These are phyloP conservation scores for Chaetodon trifascialis DNA, from an alignment of 2,113 vertebrate species.

Conservation along the genomic window DNA sequence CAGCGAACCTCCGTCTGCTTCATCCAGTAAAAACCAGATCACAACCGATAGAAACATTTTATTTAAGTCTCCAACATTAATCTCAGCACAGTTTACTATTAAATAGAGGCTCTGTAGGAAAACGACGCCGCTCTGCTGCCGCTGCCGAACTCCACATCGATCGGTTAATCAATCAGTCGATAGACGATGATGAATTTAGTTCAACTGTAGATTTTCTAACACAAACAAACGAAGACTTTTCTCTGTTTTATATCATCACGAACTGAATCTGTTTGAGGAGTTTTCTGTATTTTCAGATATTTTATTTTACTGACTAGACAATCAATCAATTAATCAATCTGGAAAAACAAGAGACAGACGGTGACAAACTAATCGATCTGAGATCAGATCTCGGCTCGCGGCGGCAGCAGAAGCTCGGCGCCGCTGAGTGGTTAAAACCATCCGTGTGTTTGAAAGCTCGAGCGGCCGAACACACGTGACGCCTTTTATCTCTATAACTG, in stretches of 20 bases:
- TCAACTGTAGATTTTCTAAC: no score
- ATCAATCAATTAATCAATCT: no score
- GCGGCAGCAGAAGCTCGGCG: slow-evolving; percentile 24
- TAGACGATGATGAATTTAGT: no score
- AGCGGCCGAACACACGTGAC: slow-evolving; percentile 34
- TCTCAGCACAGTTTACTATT: slow-evolving; percentile 48
- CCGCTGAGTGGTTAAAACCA: slow-evolving; percentile 60
- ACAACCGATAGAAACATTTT: slow-evolving; percentile 59
- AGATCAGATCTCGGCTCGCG: background rate
- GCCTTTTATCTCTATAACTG: slow-evolving; percentile 52
- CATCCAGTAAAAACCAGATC: background rate
- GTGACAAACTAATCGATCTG: background rate
- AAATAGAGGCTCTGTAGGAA: slow-evolving; percentile 15
- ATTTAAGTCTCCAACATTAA: slow-evolving; percentile 59
- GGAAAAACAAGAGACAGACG: no score
- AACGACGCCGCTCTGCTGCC: slow-evolving; percentile 23
- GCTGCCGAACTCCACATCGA: no score
- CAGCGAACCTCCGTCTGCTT: background rate
- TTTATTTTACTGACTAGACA: no score
- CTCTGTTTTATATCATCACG: no score
- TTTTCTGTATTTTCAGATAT: no score
- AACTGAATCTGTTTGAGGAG: no score
- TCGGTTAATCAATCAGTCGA: no score
- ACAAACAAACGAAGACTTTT: no score
- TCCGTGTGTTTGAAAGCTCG: background rate